Base-by-base conservation (phyloP, 2,113 vertebrate genomes). In the Boulengerochromis microlepis region DNA sequence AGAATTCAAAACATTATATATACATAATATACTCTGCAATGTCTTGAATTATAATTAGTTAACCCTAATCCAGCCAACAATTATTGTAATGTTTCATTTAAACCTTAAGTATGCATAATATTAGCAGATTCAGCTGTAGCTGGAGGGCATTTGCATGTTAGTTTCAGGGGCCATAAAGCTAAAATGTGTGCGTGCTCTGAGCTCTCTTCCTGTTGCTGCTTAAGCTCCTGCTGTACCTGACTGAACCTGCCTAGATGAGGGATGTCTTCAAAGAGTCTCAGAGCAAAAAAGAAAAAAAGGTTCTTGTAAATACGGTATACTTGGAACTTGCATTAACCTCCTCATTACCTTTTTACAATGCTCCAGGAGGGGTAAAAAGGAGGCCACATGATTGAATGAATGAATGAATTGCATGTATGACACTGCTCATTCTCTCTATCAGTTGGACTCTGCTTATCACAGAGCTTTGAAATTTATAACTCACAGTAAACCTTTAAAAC, bases 211-310 rank as follows among this genome's bases (percentile, higher is more conserved):
- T 35, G 24, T 56, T 92, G 38, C 31, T 86, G 6, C 3, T 16
- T 56, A 50, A 95, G 83, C 69, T 94, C 92, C 26, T 64, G 19
- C 78, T 92, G 1, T n/a, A 64, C 31, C 1, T 92, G 83, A 42
- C 13, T 18, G 8, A 83, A 61, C 13, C 1, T 40, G 33, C 87
- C 90, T 10, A 86, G 81, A 71, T 24, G 8, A 59, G 80, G 26
- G 18, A 2, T 64, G 47, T 95, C 94, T 1, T 94, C 61, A 53
- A 76, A 86, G 85, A 91, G 42, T 87, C 4, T 92, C 22, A 69
- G 33, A 40, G 33, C 7, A 40, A 40, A 69, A 69, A 40, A 40
- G 11, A 66, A 66, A n/a, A 64, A 22, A 52, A 29, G 59, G 38
- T 74, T 74, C 38, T 40, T 71, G 2, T 18, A 47, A 74, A 74